Evolutionary conservation across 2,113 vertebrate species (phyloP), one percentile per base, ranked within the genome.

Genomic region (Ammodytes marinus): DNA sequence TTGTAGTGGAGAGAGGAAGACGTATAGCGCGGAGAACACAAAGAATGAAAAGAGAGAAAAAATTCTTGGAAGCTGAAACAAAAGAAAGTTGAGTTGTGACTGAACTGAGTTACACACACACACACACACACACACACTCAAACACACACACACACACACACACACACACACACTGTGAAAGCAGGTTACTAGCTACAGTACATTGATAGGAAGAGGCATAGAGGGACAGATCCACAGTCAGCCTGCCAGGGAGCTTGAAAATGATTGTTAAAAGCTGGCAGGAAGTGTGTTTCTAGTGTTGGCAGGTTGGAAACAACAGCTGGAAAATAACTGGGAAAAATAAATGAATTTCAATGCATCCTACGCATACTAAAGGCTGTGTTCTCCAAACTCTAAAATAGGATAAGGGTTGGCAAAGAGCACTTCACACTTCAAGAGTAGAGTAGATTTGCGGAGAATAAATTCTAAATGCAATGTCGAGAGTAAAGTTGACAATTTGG

Each of bases 41-140:
- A 82, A 84, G 80, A 69, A 55, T 43, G 12, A 69, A 77, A 64
- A 53, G 60, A 17, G 27, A 27, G 27, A 27, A 27, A 27, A 43
- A 71, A 50, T 55, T 81, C 59, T 47, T 40, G 53, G 64, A 65
- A 65, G 43, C 54, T 80, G 69, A 88, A 79, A 86, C 55, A 86
- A 88, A 82, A 43, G 63, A 63, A 69, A 76, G 46, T 84, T 72
- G 27, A 27, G 27, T 27, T 27, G 27, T 27, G 27, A 27, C 27
- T 27, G 27, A 27, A 27, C 27, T 27, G 27, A 27, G 27, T 27
- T 27, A 27, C 27, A 27, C 27, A 27, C 27, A 27, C 27, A 27
- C 27, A 27, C 27, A 27, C 27, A 27, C 27, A 27, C 27, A 27
- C 27, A 27, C 27, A 27, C 27, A 27, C 27, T n/a, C n/a, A n/a